Conservation (phyloP, 2,113 vertebrate genomes). For the Ceyx margarethae region DNA sequence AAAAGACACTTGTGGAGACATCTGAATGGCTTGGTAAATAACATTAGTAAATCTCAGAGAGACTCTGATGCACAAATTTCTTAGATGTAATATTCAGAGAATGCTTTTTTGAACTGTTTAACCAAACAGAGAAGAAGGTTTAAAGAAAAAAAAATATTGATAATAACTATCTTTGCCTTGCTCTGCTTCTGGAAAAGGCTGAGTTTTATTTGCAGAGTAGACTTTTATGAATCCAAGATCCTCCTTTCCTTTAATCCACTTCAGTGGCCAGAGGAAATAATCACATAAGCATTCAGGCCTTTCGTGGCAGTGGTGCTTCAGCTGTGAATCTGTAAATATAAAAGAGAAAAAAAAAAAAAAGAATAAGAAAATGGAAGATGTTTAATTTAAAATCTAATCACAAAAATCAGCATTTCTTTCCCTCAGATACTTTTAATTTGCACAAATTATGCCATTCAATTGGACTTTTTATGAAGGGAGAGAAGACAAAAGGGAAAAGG, state of each 20-base stretch:
- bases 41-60: background rate
- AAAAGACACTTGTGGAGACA: background rate
- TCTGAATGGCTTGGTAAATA: background rate
- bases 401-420: background rate
- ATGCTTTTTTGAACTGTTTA: background rate
- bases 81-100: background rate
- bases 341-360: background rate
- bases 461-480: background rate
- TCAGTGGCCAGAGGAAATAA: background rate
- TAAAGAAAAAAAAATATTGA: background rate
- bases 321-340: background rate
- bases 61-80: background rate
- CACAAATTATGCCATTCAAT: background rate
- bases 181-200: background rate
- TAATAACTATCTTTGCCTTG: background rate
- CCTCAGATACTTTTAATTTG: background rate
- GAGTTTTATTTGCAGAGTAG: background rate
- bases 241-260: background rate
- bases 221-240: background rate
- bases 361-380: accelerated
- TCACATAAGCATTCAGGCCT: background rate
- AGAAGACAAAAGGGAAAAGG: background rate
- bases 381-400: background rate
- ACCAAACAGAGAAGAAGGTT: background rate
- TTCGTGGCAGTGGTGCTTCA: background rate